phyloP scores from a whole-genome alignment of 2,797 vertebrate species.

The Channa striata region DNA sequence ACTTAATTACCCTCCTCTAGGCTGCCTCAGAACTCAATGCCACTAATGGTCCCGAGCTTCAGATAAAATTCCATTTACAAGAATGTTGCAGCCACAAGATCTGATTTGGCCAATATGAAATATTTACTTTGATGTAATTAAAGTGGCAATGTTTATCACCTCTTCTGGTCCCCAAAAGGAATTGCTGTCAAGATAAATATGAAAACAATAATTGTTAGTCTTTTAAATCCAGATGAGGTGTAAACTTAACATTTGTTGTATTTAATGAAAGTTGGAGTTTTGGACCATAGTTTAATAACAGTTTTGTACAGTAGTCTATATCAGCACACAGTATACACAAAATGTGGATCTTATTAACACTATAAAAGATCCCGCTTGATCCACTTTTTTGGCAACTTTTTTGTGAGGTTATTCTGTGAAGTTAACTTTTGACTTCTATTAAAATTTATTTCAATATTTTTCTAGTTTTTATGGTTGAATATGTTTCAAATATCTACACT shows the following conservation, averaged over 20 bases:
- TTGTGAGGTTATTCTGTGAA: too few relatives aligned
- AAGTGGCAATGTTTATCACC: constrained; percentile 88
- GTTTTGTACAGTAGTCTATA: constrained; percentile 20
- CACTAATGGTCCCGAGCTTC: constrained; percentile 95
- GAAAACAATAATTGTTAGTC: constrained; percentile 43
- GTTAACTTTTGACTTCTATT: too few relatives aligned
- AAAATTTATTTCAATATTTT: too few relatives aligned
- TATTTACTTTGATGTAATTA: constrained; percentile 97
- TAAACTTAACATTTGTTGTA: constrained; percentile 37
- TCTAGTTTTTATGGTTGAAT: too few relatives aligned
- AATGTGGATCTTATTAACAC: too few relatives aligned
- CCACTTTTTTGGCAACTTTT: too few relatives aligned
- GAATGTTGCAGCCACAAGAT: constrained; percentile 94
- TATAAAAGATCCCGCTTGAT: too few relatives aligned
- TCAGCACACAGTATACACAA: neutral
- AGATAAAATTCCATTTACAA: constrained; percentile 98
- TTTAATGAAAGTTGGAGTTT: constrained; percentile 31
- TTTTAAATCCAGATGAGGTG: constrained; percentile 41
- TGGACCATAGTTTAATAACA: constrained; percentile 26
- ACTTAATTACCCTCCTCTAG: constrained; percentile 97
- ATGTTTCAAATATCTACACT: too few relatives aligned
- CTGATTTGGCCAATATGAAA: constrained; percentile 98
- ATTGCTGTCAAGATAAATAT: constrained; percentile 60
- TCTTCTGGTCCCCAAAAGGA: constrained; percentile 38
- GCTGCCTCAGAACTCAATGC: constrained; percentile 90